A percentile compares a stretch with the other conserved stretches of the same genome.
phyloP scores from a whole-genome alignment of 2,113 vertebrate species.

The Psittacus erithacus region DNA sequence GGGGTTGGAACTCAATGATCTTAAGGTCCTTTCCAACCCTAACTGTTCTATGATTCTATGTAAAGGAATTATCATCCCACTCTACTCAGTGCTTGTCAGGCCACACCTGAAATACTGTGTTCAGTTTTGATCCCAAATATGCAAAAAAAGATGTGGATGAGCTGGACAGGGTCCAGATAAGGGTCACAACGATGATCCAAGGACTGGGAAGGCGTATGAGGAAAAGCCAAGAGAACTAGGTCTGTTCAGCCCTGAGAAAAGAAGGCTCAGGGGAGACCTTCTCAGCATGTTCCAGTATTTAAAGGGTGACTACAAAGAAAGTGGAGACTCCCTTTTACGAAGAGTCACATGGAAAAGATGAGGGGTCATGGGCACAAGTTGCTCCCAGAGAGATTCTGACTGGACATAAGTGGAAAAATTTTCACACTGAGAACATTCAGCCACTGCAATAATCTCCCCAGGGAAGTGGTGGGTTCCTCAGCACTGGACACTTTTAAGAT shows the following conservation, averaged over 20 bases:
- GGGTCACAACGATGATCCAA: background rate
- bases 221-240: background rate
- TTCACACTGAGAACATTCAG: background rate
- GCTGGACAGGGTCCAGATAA: background rate
- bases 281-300: background rate
- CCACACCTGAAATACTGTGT: background rate
- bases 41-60: too few relatives aligned
- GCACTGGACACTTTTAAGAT: rapidly evolving
- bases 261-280: background rate
- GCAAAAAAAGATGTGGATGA: background rate
- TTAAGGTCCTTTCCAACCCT: too few relatives aligned
- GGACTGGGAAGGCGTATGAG: background rate
- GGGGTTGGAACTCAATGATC: too few relatives aligned
- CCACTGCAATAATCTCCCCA: background rate
- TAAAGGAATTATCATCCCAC: background rate
- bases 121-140: background rate
- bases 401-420: background rate
- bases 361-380: background rate
- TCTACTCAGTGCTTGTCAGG: background rate
- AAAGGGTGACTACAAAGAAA: background rate
- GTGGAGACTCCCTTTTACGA: background rate
- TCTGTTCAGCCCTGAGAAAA: too few relatives aligned
- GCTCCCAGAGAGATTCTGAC: rapidly evolving
- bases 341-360: background rate
- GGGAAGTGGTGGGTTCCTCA: background rate